Evolutionary conservation across 2,888 invertebrate genomes (phyloP).

Genomic region (Eucriotettix oculatus): DNA sequence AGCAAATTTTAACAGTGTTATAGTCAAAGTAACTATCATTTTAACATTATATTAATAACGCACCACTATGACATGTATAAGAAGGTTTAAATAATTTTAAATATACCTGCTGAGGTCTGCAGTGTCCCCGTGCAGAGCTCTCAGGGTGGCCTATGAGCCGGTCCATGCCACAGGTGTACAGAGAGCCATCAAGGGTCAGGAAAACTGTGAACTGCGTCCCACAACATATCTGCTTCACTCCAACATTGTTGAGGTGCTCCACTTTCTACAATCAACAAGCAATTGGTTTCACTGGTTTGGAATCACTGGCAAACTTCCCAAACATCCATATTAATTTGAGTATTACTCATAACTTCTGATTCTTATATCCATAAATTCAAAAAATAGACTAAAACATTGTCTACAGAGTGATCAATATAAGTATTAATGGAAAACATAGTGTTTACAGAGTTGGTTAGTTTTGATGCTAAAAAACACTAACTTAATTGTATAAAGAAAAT

Average conservation of each 20-base stretch:
- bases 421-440: background rate
- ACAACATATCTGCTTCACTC: constrained; percentile 39
- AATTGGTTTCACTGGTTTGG: too few species aligned
- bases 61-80: background rate
- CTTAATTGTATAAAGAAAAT: background rate
- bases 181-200: constrained; percentile 37
- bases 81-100: background rate
- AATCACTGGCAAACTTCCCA: too few species aligned
- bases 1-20: background rate
- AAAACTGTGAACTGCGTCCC: constrained; percentile 47
- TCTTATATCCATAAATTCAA: too few species aligned
- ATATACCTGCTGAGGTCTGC: constrained; percentile 30
- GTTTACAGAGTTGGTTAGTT: too few species aligned
- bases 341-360: too few species aligned
- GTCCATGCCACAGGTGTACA: constrained; percentile 43
- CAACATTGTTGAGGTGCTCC: constrained; percentile 33
- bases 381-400: too few species aligned
- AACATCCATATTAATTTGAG: too few species aligned
- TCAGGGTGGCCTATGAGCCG: constrained; percentile 39
- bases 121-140: constrained; percentile 29
- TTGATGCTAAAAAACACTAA: background rate
- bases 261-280: constrained; percentile 24
- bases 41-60: background rate
- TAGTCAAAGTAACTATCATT: background rate
- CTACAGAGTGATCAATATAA: too few species aligned